Evolutionary conservation across 2,888 invertebrate genomes (phyloP).

Genomic region (Drosophila borealis): DNA sequence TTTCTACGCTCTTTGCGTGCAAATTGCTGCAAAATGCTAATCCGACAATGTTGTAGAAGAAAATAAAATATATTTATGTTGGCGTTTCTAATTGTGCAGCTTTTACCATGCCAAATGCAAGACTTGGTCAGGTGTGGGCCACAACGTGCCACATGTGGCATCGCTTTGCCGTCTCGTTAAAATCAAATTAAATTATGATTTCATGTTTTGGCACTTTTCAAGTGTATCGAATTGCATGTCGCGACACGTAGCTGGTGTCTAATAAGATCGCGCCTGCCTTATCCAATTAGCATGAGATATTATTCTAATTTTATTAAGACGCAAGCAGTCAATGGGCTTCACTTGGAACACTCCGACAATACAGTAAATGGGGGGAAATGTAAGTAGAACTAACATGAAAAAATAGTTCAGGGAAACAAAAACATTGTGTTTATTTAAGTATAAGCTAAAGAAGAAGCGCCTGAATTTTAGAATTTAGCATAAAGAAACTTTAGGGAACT

Average conservation of each 20-base stretch:
- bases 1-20: slow-evolving; percentile 63
- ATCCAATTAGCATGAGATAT: slow-evolving; percentile 67
- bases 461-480: background rate
- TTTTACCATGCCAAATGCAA: slow-evolving; percentile 35
- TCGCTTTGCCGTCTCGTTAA: slow-evolving; percentile 43
- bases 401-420: background rate
- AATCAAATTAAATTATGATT: slow-evolving; percentile 71
- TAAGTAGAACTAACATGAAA: background rate
- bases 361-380: background rate
- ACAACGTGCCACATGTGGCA: slow-evolving; percentile 18
- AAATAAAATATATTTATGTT: slow-evolving; percentile 34
- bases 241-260: slow-evolving; percentile 30
- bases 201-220: slow-evolving; percentile 72
- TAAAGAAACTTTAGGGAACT: background rate
- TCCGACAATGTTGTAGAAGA: slow-evolving; percentile 29
- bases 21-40: slow-evolving; percentile 69
- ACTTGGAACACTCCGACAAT: slow-evolving; percentile 12
- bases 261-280: slow-evolving; percentile 22
- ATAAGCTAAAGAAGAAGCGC: background rate
- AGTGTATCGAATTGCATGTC: slow-evolving; percentile 50
- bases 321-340: slow-evolving; percentile 68
- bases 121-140: slow-evolving; percentile 5
- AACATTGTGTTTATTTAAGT: background rate
- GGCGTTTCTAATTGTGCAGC: slow-evolving; percentile 62
- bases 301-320: slow-evolving; percentile 62